Conservation (phyloP, 2,888 invertebrate species). For the Eupithecia subumbrata region DNA sequence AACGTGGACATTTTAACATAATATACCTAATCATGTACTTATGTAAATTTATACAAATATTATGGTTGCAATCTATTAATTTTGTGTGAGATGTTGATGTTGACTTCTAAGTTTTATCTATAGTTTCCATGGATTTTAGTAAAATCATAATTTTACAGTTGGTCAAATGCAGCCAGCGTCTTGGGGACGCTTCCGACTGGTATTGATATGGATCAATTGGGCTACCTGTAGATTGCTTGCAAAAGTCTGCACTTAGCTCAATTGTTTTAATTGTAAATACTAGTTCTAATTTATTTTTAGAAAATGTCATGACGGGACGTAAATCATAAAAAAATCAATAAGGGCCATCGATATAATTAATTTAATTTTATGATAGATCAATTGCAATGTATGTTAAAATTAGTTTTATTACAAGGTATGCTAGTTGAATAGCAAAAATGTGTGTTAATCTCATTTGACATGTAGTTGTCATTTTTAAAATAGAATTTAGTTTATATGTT, state of each 20-base stretch:
- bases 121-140: slow-evolving; percentile 2
- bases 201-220: too few relatives aligned
- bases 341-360: neutral
- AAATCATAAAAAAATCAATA: neutral
- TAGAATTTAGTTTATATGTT: neutral
- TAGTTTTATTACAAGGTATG: neutral
- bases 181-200: too few relatives aligned
- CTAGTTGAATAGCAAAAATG: neutral
- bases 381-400: neutral
- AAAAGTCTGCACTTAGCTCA: too few relatives aligned
- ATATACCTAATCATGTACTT: neutral
- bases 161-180: too few relatives aligned
- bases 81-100: neutral
- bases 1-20: neutral
- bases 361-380: neutral
- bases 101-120: slow-evolving; percentile 15
- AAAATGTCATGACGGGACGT: neutral
- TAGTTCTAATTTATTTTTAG: too few relatives aligned
- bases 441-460: slow-evolving; percentile 3
- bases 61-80: neutral
- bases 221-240: too few relatives aligned
- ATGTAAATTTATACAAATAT: neutral
- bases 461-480: slow-evolving; percentile 3
- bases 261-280: too few relatives aligned
- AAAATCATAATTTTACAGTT: too few relatives aligned